Base-by-base conservation (phyloP, 2,113 vertebrate genomes). In the Nyctereutes procyonoides region DNA sequence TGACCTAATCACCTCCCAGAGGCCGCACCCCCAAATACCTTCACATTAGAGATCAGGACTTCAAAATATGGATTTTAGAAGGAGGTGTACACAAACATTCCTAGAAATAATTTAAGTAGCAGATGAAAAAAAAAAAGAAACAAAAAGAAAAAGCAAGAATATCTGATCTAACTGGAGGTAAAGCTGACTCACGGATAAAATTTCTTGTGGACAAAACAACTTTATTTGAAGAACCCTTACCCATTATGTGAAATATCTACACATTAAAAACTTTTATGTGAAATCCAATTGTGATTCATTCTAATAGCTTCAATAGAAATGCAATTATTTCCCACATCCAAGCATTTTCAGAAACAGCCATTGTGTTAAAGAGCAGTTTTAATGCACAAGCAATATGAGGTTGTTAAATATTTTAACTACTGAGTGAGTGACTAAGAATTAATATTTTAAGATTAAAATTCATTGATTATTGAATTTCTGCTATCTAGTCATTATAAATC, bases 271-370 rank as follows among this genome's bases (percentile, higher is more conserved):
- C 3, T 93, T 95, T 82, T 96, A 95, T 91, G 63, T 97, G 74
- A 96, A 95, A 97, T 93, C 51, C 81, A 95, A 58, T 77, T 93
- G 67, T 95, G 93, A 96, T 92, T 98, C 80, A 97, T 85, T 96
- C 51, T 82, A 96, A 92, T 77, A 95, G 74, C 71, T 71, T 73
- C 53, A 94, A 88, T 67, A 95, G 76, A 85, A 97, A 81, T 90
- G 5, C 55, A 92, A 96, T 94, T 88, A 97, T 96, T 79, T 93
- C 51, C 48, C 22, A 85, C 65, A 87, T 58, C 24, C 88, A 90
- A 82, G 71, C 58, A 73, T 90, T 97, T 96, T 95, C 63, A 93
- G 69, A 90, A 96, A 77, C 11, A 86, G 55, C 11, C 32, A 84
- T 84, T 79, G 71, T 92, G 43, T 81, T 84, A 90, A 76, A 96